These are phyloP conservation scores for Polydrusus pterygomalis DNA, from an alignment of 2,888 invertebrate genomes.

Conservation along the genomic window DNA sequence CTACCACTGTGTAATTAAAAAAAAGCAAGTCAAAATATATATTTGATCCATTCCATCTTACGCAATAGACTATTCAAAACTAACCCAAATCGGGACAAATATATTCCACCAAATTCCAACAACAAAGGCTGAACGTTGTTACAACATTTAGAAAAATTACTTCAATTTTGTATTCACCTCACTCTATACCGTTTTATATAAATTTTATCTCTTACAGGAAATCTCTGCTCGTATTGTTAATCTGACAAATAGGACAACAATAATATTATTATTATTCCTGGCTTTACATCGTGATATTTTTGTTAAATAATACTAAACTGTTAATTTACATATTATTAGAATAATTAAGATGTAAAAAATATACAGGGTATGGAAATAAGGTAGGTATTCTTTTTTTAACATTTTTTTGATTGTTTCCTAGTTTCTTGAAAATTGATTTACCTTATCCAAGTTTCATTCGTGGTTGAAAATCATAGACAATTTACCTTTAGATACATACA, in stretches of 20 bases:
- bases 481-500: too few relatives aligned
- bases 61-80: background rate
- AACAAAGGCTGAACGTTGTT: slow-evolving; percentile 8
- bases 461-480: too few relatives aligned
- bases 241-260: slow-evolving; percentile 38
- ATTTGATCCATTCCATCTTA: background rate
- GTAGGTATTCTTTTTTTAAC: too few relatives aligned
- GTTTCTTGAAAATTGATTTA: too few relatives aligned
- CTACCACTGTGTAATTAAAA: too few relatives aligned
- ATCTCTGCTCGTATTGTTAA: slow-evolving; percentile 37
- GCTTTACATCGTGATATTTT: slow-evolving; percentile 21
- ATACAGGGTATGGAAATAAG: background rate
- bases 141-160: slow-evolving; percentile 31
- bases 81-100: slow-evolving; percentile 1
- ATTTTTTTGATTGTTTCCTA: too few relatives aligned
- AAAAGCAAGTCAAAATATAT: too few relatives aligned
- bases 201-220: slow-evolving; percentile 40
- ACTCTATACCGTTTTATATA: slow-evolving; percentile 31
- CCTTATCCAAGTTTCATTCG: too few relatives aligned
- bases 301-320: slow-evolving; percentile 30
- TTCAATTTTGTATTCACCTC: slow-evolving; percentile 39
- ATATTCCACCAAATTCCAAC: background rate
- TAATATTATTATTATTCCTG: slow-evolving; percentile 17
- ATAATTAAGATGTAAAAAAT: background rate
- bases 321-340: slow-evolving; percentile 21